phyloP scores from a whole-genome alignment of 2,797 vertebrate species.

The Sparus aurata region DNA sequence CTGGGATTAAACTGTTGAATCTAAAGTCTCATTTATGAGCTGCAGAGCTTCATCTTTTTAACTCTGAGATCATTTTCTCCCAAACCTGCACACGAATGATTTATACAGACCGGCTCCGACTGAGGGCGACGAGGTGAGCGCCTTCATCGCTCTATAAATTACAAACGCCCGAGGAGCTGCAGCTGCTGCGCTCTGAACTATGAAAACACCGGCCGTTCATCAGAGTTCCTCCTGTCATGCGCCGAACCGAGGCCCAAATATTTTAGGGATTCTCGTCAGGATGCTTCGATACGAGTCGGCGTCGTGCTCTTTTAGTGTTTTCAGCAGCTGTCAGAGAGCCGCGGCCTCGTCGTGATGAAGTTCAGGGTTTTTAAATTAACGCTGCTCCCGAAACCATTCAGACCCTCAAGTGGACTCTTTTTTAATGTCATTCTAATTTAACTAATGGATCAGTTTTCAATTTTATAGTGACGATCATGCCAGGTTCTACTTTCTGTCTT shows the following conservation, averaged over 20 bases:
- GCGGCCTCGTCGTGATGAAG: conserved; percentile 15
- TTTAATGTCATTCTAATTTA: not conserved
- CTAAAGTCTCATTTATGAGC: not conserved
- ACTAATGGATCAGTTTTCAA: too few relatives aligned
- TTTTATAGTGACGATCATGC: too few relatives aligned
- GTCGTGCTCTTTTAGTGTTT: not conserved
- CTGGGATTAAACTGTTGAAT: not conserved
- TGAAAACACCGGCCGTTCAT: conserved; percentile 51
- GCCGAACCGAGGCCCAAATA: conserved; percentile 34
- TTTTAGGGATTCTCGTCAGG: conserved; percentile 39
- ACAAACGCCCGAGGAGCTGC: conserved; percentile 52
- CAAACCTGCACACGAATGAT: conserved; percentile 36
- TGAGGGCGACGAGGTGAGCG: conserved; percentile 21
- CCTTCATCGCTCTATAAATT: conserved; percentile 49
- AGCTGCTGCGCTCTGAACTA: conserved; percentile 52
- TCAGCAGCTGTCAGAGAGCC: not conserved
- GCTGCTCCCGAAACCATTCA: not conserved
- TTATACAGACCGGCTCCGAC: conserved; percentile 29
- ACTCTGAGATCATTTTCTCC: conserved; percentile 21
- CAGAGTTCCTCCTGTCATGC: conserved; percentile 37
- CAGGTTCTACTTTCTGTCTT: not conserved
- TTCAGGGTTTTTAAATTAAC: not conserved
- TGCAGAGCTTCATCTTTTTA: conserved; percentile 30
- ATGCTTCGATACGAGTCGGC: conserved; percentile 21
- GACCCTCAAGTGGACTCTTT: not conserved